These are phyloP conservation scores for Macrosoma leucophasiata DNA, from an alignment of 2,888 invertebrate species.

Conservation along the genomic window DNA sequence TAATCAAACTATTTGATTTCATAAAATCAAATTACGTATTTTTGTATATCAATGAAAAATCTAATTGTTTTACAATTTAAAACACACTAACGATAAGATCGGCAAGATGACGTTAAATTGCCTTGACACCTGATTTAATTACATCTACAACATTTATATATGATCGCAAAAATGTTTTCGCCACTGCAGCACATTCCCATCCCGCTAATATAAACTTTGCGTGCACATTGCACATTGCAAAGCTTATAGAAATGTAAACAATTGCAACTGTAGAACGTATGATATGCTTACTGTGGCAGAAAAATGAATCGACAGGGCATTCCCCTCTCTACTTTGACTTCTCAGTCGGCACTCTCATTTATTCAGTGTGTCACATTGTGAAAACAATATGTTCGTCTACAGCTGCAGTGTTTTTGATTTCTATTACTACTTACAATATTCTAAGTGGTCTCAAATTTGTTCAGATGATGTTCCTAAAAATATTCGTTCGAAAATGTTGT, in stretches of 20 bases:
- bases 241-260: slow-evolving; percentile 38
- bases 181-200: slow-evolving; percentile 21
- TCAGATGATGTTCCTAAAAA: too few relatives aligned
- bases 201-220: slow-evolving; percentile 22
- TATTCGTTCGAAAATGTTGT: too few relatives aligned
- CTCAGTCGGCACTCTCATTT: too few relatives aligned
- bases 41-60: slow-evolving; percentile 1
- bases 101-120: not conserved
- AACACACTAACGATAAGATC: not conserved
- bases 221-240: slow-evolving; percentile 30
- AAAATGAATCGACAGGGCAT: slow-evolving; percentile 44
- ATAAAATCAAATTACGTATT: slow-evolving; percentile 1
- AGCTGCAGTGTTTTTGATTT: too few relatives aligned
- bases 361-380: too few relatives aligned
- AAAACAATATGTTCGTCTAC: too few relatives aligned
- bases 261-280: slow-evolving; percentile 7
- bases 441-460: too few relatives aligned
- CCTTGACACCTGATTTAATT: slow-evolving; percentile 5
- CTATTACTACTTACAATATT: too few relatives aligned
- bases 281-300: slow-evolving; percentile 15
- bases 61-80: not conserved
- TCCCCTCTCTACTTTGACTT: slow-evolving; percentile 48
- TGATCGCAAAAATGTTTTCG: slow-evolving; percentile 11
- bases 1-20: slow-evolving; percentile 2
- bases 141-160: slow-evolving; percentile 12